Evolutionary conservation across 1,140 invertebrate genomes (phyloP), one percentile per base, ranked within the genome.

Genomic region (Macrocentrus cingulum): DNA sequence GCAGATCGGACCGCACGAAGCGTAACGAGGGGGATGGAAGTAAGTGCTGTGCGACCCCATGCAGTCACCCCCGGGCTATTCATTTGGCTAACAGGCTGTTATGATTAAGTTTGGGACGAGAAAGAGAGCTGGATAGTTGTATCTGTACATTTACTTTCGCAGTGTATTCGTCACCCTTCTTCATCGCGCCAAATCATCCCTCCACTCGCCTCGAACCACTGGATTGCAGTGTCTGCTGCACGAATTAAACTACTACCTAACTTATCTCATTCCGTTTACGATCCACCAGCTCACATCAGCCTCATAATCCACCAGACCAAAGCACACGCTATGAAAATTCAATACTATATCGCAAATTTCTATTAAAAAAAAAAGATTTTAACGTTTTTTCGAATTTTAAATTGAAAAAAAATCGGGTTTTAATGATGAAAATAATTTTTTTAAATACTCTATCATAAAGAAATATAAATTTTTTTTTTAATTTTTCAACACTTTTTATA

Each of bases 1-100:
- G 11, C n/a, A 22, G 32, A 19, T 22, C 15, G 39, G 46, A 50
- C 41, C 36, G 54, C 41, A 56, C 58, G 65, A 65, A 68, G 66
- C 65, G 69, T 71, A 69, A 75, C 68, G 64, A 71, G 62, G 57
- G 59, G 60, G 56, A 65, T 69, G 66, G 50, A 66, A 69, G 67
- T 70, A 68, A 64, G 63, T 69, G 64, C 64, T 53, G n/a, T n/a
- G 53, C 48, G 60, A 66, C 68, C 65, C 69, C 63, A 68, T 64
- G 63, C 56, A 67, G 58, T 68, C 68, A 67, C 65, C 67, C 70
- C 55, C 62, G 32, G 19, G 62, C 60, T 67, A 64, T 71, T 69
- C 70, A 75, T 72, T 75, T 70, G 69, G 69, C 73, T 75, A 72
- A 72, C 73, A 72, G 71, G 64, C 71, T 73, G 73, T 75, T 75